phyloP scores from a whole-genome alignment of 2,797 vertebrate species.

The Acridotheres tristis region DNA sequence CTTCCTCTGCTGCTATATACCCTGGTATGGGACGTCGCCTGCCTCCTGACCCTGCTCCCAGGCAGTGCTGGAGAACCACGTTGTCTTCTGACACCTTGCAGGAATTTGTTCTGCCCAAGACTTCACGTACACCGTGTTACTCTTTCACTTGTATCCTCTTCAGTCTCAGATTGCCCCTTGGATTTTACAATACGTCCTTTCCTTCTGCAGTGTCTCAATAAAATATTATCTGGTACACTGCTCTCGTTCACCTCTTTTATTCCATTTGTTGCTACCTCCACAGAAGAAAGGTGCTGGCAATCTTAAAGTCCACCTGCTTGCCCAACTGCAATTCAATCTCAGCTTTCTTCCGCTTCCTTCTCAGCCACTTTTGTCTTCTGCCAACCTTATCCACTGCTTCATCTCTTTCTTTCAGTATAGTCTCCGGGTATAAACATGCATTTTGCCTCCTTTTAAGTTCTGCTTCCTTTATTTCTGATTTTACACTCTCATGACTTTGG shows the following conservation, averaged over 20 bases:
- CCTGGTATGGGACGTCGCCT: not conserved
- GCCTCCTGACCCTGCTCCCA: not conserved
- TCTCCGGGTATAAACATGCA: not conserved
- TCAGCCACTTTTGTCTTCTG: not conserved
- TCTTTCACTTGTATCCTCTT: not conserved
- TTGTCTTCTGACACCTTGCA: not conserved
- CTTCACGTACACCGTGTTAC: rapidly evolving
- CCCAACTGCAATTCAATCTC: not conserved
- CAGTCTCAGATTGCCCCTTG: not conserved
- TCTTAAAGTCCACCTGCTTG: not conserved
- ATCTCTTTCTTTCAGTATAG: not conserved
- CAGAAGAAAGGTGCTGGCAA: not conserved
- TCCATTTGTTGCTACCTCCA: not conserved
- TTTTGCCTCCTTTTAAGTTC: not conserved
- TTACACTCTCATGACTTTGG: not conserved
- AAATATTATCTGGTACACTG: not conserved
- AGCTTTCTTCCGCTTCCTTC: not conserved
- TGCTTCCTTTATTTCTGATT: not conserved
- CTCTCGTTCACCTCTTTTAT: not conserved
- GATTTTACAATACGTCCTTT: not conserved
- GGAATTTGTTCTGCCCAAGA: not conserved
- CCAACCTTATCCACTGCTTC: not conserved
- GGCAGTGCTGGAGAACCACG: rapidly evolving
- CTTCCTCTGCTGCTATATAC: not conserved
- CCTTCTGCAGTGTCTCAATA: not conserved